phyloP scores from a whole-genome alignment of 1,140 invertebrate species.

The Cheumatopsyche charites region DNA sequence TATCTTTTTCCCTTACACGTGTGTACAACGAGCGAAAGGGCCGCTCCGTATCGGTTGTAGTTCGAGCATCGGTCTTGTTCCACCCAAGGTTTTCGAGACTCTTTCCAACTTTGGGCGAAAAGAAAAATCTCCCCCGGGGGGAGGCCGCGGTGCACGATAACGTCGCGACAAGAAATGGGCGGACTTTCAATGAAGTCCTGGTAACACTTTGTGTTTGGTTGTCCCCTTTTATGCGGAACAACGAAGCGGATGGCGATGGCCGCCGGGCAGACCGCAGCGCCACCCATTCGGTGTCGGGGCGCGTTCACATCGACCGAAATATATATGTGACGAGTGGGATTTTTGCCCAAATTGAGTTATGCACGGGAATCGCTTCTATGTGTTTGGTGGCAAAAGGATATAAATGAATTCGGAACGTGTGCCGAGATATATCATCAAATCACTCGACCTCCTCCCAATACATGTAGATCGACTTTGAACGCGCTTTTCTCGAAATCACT shows the following conservation, averaged over 20 bases:
- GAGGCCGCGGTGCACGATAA: slow-evolving; percentile 38
- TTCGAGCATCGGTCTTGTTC: slow-evolving; percentile 2
- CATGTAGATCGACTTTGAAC: too few relatives aligned
- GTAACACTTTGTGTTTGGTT: slow-evolving; percentile 47
- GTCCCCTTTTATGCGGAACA: slow-evolving; percentile 45
- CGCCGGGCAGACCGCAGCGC: slow-evolving; percentile 11
- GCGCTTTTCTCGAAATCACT: too few relatives aligned
- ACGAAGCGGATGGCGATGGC: slow-evolving; percentile 36
- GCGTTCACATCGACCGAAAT: too few relatives aligned
- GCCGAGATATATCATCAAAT: too few relatives aligned
- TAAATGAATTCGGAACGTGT: too few relatives aligned
- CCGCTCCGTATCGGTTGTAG: slow-evolving; percentile 7
- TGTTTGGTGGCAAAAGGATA: too few relatives aligned
- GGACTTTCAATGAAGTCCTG: slow-evolving; percentile 46
- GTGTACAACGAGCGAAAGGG: not conserved
- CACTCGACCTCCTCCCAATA: too few relatives aligned
- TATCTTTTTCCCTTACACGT: not conserved
- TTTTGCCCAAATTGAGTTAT: too few relatives aligned
- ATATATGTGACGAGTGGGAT: too few relatives aligned
- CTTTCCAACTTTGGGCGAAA: not conserved
- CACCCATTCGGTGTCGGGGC: too few relatives aligned
- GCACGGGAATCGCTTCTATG: too few relatives aligned
- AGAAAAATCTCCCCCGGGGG: slow-evolving; percentile 27
- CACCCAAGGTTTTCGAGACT: not conserved
- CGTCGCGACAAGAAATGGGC: slow-evolving; percentile 47